These are phyloP conservation scores for Callimorpha dominula DNA, from an alignment of 2,888 invertebrate genomes.

Conservation along the genomic window DNA sequence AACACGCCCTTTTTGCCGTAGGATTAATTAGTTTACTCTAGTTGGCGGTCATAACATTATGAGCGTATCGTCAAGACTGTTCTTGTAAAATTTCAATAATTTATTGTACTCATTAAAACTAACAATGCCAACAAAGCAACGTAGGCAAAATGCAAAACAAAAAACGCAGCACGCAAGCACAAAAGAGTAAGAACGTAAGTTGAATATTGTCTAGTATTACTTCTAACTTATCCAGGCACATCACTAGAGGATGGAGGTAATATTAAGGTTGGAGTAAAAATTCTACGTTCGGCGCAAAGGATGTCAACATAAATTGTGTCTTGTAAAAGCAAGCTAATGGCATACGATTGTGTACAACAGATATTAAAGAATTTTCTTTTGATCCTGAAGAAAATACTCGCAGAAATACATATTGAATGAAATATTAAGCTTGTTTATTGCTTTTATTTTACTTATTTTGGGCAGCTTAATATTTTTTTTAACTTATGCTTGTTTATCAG, in stretches of 20 bases:
- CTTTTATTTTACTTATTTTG: neutral
- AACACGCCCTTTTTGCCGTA: neutral
- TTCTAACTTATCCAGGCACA: constrained; percentile 15
- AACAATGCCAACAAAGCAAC: no score
- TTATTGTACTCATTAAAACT: neutral
- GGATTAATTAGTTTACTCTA: neutral
- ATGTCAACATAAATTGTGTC: constrained; percentile 79
- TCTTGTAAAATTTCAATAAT: neutral
- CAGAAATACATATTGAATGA: constrained; percentile 23
- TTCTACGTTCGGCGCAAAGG: constrained; percentile 70
- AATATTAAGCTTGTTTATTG: constrained; percentile 14
- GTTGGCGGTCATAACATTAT: neutral
- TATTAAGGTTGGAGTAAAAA: constrained; percentile 80
- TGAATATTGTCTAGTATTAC: neutral
- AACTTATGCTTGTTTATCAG: no score
- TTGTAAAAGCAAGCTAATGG: constrained; percentile 81
- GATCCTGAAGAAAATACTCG: constrained; percentile 39
- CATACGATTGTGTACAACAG: constrained; percentile 66
- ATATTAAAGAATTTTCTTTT: constrained; percentile 64
- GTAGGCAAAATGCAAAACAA: no score
- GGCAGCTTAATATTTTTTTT: neutral
- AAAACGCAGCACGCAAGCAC: no score
- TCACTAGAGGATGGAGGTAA: constrained; percentile 68
- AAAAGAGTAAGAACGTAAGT: neutral
- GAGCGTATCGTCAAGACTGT: neutral